Percentiles rank a stretch among this genome's conserved stretches.
Evolutionary conservation across 2,888 invertebrate species (phyloP).

Genomic region (Coecobrya sp.): DNA sequence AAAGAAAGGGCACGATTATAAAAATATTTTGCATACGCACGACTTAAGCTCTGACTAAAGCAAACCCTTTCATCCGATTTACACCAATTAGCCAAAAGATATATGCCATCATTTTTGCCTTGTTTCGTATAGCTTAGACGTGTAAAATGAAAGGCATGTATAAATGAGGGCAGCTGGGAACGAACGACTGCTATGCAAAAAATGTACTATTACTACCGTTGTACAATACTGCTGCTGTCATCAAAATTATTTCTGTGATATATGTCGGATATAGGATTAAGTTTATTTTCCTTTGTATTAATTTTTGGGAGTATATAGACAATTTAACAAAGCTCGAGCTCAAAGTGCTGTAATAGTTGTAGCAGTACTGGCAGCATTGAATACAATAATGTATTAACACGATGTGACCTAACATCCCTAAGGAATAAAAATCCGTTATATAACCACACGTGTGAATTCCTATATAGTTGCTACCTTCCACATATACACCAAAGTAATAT

Average conservation of each 20-base stretch:
- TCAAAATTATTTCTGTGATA: slow-evolving; percentile 31
- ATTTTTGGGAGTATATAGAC: not conserved
- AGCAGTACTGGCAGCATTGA: not conserved
- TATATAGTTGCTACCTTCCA: not conserved
- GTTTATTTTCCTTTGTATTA: not conserved
- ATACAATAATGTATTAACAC: not conserved
- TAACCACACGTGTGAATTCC: not conserved
- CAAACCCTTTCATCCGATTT: slow-evolving; percentile 36
- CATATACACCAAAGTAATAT: not conserved
- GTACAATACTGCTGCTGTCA: slow-evolving; percentile 9
- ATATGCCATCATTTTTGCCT: slow-evolving; percentile 3
- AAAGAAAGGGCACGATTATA: not conserved
- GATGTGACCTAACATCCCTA: not conserved
- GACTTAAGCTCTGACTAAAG: not conserved
- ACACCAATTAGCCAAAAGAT: slow-evolving; percentile 42
- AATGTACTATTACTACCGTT: not conserved
- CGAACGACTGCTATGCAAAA: not conserved
- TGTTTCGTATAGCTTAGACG: slow-evolving; percentile 1
- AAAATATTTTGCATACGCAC: slow-evolving; percentile 15
- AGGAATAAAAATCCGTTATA: not conserved
- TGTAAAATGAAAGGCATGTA: not conserved
- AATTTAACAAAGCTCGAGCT: slow-evolving; percentile 31
- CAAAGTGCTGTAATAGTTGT: not conserved
- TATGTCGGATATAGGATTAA: too few species aligned
- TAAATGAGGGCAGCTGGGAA: not conserved